Conservation (phyloP, 2,113 vertebrate species). For the Pangasianodon gigas region DNA sequence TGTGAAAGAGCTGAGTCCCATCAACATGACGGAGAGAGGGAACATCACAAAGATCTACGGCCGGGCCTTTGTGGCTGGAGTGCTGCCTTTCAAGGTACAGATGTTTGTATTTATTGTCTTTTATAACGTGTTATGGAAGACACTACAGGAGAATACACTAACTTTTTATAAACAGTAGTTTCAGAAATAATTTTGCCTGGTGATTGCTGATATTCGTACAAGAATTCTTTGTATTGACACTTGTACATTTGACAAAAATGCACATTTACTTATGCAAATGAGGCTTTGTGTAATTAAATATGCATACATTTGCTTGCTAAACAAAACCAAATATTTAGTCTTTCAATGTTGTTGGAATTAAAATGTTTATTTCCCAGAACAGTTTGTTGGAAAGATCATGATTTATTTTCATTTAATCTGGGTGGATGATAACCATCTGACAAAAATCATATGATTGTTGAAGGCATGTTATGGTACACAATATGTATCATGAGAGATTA, state of each 20-base stretch:
- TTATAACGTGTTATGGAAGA: background rate
- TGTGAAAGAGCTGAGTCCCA: conserved; percentile 83
- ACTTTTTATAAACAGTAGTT: background rate
- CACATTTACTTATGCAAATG: background rate
- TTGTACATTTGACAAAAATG: background rate
- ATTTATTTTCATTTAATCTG: background rate
- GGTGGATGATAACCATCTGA: too few relatives aligned
- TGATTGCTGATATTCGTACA: background rate
- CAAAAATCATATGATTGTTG: too few relatives aligned
- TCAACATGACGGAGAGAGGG: conserved; percentile 87
- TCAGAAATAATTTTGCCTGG: background rate
- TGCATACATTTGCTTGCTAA: background rate
- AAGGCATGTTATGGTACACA: too few relatives aligned
- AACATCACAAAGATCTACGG: conserved; percentile 92
- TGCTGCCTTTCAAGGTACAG: conserved; percentile 86
- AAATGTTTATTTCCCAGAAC: background rate
- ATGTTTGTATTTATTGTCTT: background rate
- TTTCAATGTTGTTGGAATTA: background rate
- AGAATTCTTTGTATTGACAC: background rate
- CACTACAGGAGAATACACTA: background rate
- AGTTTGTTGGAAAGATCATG: too few relatives aligned
- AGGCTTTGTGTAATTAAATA: background rate
- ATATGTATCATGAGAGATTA: too few relatives aligned
- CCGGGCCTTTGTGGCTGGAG: conserved; percentile 90
- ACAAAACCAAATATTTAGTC: background rate